Percentiles rank a stretch among this genome's conserved stretches.
Conservation (phyloP, 2,113 vertebrate species). For the Phoxinus phoxinus region DNA sequence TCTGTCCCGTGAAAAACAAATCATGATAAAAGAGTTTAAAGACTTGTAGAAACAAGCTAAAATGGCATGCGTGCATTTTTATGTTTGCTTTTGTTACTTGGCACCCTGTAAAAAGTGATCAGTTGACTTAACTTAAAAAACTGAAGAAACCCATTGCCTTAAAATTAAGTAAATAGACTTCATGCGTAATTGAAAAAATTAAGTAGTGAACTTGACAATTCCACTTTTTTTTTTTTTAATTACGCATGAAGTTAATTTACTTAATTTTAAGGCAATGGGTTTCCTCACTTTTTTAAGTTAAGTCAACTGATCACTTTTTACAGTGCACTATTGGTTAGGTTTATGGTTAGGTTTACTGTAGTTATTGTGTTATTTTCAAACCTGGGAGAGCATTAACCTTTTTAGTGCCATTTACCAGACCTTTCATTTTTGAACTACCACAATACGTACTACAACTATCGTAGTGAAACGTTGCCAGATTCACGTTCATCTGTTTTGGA, state of each 20-base stretch:
- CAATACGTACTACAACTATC: background rate
- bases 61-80: background rate
- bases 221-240: no score
- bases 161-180: no score
- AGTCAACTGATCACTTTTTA: no score
- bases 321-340: background rate
- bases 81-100: background rate
- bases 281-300: no score
- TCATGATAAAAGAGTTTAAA: background rate
- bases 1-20: background rate
- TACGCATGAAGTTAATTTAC: no score
- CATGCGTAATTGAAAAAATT: no score
- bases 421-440: background rate
- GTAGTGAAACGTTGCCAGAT: background rate
- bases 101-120: no score
- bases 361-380: background rate
- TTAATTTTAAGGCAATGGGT: no score
- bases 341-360: background rate
- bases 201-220: no score
- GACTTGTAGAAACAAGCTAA: background rate
- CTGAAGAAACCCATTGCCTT: no score
- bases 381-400: background rate
- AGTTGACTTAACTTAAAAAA: no score
- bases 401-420: background rate
- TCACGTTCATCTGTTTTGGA: background rate